Conservation (phyloP, 2,797 vertebrate genomes). For the Scolopax rusticola region DNA sequence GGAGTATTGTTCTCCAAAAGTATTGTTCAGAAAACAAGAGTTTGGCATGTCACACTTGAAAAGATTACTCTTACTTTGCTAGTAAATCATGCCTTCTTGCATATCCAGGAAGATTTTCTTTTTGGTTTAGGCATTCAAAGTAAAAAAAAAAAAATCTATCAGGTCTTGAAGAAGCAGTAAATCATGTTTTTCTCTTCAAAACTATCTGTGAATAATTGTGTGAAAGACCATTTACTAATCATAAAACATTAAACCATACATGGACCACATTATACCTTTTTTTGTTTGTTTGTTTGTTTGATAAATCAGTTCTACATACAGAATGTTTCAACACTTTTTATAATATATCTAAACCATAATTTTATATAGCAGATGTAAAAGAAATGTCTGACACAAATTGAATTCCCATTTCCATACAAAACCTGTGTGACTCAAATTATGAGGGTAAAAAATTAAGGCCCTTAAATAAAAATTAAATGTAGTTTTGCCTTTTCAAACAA, state of each 20-base stretch:
- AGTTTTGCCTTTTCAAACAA: background rate
- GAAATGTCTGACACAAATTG: background rate
- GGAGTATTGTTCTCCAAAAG: background rate
- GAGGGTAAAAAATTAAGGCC: background rate
- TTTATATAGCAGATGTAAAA: background rate
- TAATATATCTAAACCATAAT: background rate
- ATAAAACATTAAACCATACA: background rate
- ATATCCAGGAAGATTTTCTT: background rate
- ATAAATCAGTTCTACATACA: background rate
- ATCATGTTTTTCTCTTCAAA: background rate
- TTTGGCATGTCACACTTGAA: background rate
- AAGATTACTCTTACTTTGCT: background rate
- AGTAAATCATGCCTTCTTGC: background rate
- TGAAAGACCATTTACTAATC: background rate
- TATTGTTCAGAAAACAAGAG: background rate
- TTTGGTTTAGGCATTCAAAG: background rate
- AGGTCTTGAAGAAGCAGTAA: background rate
- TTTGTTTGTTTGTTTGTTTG: background rate
- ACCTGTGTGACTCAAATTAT: fast-evolving
- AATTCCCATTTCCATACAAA: background rate
- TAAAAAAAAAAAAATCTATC: background rate
- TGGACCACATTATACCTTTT: background rate
- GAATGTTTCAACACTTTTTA: background rate
- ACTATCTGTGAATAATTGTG: background rate
- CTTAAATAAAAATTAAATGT: background rate